phyloP scores from a whole-genome alignment of 2,797 vertebrate species.

The Halcyon badia region DNA sequence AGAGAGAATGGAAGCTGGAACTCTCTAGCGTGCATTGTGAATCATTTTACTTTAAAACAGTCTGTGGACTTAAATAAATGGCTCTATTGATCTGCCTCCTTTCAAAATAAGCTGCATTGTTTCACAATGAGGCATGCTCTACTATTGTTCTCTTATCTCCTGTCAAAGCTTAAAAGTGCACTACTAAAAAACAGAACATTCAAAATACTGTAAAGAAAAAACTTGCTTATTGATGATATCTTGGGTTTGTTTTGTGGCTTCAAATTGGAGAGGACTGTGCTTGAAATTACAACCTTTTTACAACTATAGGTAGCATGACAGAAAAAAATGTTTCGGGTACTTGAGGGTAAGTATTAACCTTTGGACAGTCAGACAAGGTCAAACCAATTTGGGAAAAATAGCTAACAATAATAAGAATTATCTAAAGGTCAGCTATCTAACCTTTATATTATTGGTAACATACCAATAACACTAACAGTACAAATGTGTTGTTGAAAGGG shows the following conservation, averaged over 20 bases:
- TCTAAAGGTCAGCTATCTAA: constrained; percentile 7
- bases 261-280: neutral
- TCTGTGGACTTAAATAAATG: constrained; percentile 56
- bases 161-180: constrained; percentile 19
- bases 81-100: constrained; percentile 22
- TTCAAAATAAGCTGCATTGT: constrained; percentile 51
- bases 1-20: constrained; percentile 1
- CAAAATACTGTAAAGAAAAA: constrained; percentile 26
- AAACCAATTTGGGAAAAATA: constrained; percentile 32
- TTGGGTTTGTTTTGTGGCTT: constrained; percentile 7
- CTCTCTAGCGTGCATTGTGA: constrained; percentile 1
- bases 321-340: neutral
- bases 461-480: neutral
- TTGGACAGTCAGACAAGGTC: constrained; percentile 34
- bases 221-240: constrained; percentile 51
- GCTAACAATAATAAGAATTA: constrained; percentile 26
- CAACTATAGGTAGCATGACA: neutral
- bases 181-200: constrained; percentile 5
- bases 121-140: constrained; percentile 32
- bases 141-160: constrained; percentile 9
- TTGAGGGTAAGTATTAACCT: constrained; percentile 39
- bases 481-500: neutral
- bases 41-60: constrained; percentile 52
- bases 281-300: constrained; percentile 27
- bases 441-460: neutral